Conservation (phyloP, 2,113 vertebrate species). For the Tragelaphus buxtoni region DNA sequence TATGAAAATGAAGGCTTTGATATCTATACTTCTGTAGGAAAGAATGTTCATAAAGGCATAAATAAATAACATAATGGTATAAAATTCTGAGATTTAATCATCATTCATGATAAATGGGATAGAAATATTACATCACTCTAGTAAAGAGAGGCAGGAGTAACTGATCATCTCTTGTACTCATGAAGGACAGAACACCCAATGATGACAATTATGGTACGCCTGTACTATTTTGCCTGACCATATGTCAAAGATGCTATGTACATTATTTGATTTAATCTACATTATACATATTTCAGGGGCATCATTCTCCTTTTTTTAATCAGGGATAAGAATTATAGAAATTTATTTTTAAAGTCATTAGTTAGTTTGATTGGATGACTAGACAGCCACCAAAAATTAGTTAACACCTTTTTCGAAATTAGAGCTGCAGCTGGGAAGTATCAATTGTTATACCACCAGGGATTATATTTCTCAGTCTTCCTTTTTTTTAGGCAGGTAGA, state of each 20-base stretch:
- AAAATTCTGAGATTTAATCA: not conserved
- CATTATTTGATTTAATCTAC: not conserved
- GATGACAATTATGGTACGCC: not conserved
- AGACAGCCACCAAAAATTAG: not conserved
- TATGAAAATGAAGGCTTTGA: constrained; percentile 2
- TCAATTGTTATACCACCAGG: not conserved
- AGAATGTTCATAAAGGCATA: not conserved
- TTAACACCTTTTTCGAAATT: not conserved
- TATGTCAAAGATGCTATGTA: not conserved
- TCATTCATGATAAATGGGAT: not conserved
- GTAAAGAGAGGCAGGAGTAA: not conserved
- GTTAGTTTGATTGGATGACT: not conserved
- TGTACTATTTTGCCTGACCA: not conserved
- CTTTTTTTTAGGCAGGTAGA: not conserved
- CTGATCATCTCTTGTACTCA: not conserved
- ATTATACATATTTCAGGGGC: not conserved
- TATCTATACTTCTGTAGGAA: not conserved
- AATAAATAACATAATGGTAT: not conserved
- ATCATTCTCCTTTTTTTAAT: not conserved
- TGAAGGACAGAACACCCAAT: not conserved
- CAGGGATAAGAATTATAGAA: not conserved
- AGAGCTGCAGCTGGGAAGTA: not conserved
- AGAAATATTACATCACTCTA: not conserved
- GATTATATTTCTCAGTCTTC: not conserved
- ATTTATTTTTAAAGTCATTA: not conserved